phyloP scores from a whole-genome alignment of 2,113 vertebrate species.

The Thomomys bottae region DNA sequence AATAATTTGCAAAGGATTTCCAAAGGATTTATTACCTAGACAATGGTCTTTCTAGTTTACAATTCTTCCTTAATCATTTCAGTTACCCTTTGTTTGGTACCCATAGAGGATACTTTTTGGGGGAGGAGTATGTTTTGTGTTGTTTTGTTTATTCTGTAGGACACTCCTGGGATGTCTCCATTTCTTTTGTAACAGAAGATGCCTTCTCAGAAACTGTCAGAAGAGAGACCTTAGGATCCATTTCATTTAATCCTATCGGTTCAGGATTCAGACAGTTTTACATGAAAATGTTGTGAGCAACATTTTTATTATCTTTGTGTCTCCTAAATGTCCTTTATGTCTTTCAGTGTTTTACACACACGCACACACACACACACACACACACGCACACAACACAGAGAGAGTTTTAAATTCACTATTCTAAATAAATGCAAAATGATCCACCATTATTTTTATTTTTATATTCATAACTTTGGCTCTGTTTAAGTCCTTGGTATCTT shows the following conservation, averaged over 20 bases:
- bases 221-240: not conserved
- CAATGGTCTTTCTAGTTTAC: not conserved
- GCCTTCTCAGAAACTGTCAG: not conserved
- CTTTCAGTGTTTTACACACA: not conserved
- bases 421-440: not conserved
- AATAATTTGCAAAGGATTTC: not conserved
- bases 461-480: not conserved
- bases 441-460: not conserved
- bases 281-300: not conserved
- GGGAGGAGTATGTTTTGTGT: no score
- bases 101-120: not conserved
- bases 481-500: not conserved
- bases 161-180: accelerated
- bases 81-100: not conserved
- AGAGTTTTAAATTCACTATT: not conserved
- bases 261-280: not conserved
- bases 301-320: not conserved
- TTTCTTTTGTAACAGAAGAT: not conserved
- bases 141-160: not conserved
- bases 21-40: not conserved
- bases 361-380: not conserved
- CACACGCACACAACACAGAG: not conserved
- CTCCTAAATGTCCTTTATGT: not conserved
- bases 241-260: not conserved
- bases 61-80: not conserved